Percentiles rank a stretch among this genome's conserved stretches.
Conservation (phyloP, 23 tunicate species). For the Styela plicata region DNA sequence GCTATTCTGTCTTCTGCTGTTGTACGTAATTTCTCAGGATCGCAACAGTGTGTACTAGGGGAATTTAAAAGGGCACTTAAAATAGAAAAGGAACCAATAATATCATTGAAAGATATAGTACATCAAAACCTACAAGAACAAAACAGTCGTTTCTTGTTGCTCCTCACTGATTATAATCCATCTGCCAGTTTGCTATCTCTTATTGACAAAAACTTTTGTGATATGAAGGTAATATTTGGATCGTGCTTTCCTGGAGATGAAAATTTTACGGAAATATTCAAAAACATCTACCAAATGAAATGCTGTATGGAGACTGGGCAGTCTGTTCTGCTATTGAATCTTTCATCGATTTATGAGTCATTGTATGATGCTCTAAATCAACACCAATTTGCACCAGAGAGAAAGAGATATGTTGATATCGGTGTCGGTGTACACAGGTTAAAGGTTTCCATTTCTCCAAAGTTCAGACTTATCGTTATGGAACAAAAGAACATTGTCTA, state of each 20-base stretch:
- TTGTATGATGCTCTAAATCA: conserved; percentile 82
- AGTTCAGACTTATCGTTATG: conserved; percentile 55
- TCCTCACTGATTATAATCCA: conserved; percentile 49
- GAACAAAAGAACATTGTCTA: conserved; percentile 65
- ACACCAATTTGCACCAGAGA: conserved; percentile 64
- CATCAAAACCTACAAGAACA: conserved; percentile 31
- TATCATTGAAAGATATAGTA: conserved; percentile 32
- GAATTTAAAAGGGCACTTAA: conserved; percentile 23
- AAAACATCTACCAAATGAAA: conserved; percentile 64
- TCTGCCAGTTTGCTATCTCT: conserved; percentile 29
- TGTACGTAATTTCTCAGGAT: too few species aligned
- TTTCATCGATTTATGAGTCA: conserved; percentile 62
- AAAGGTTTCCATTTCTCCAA: conserved; percentile 38
- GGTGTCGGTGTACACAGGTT: conserved; percentile 81
- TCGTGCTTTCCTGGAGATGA: conserved; percentile 74
- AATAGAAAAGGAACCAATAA: neutral
- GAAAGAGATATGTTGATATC: conserved; percentile 65
- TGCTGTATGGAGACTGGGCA: conserved; percentile 74
- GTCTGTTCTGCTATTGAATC: conserved; percentile 53
- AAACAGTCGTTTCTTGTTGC: conserved; percentile 48
- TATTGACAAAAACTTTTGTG: conserved; percentile 3
- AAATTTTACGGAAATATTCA: conserved; percentile 57
- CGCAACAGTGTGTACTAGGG: conserved; percentile 32
- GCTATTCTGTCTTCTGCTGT: too few species aligned
- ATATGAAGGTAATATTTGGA: conserved; percentile 63